Percentiles rank a stretch among this genome's conserved stretches.
Conservation (phyloP, 2,113 vertebrate species). For the Guaruba guarouba region DNA sequence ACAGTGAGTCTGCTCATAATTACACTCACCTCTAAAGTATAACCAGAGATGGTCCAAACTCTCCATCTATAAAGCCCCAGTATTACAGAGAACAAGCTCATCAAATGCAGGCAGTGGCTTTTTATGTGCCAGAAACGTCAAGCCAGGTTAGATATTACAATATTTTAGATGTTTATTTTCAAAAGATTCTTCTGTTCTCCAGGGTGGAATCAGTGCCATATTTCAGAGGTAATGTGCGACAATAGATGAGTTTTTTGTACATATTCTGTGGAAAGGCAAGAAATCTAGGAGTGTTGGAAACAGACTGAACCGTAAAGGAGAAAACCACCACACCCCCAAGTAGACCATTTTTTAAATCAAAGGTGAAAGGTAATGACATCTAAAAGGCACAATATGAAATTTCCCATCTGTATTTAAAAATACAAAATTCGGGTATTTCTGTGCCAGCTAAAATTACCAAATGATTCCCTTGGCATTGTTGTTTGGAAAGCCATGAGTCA, state of each 20-base stretch:
- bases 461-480: neutral
- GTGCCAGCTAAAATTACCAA: neutral
- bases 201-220: neutral
- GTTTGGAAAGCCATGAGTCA: neutral
- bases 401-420: neutral
- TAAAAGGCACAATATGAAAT: neutral
- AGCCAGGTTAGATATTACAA: neutral
- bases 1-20: neutral
- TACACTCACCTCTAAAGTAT: neutral
- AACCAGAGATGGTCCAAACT: neutral
- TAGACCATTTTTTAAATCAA: neutral
- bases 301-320: neutral
- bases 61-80: neutral
- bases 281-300: neutral
- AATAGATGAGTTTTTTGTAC: neutral
- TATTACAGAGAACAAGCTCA: neutral
- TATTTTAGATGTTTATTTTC: neutral
- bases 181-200: neutral
- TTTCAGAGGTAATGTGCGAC: neutral
- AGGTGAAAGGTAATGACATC: neutral
- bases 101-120: neutral
- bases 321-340: neutral
- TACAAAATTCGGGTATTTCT: neutral
- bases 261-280: neutral
- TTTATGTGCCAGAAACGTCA: accelerated